Conservation (phyloP, 2,113 vertebrate genomes). For the Urocolius indicus region DNA sequence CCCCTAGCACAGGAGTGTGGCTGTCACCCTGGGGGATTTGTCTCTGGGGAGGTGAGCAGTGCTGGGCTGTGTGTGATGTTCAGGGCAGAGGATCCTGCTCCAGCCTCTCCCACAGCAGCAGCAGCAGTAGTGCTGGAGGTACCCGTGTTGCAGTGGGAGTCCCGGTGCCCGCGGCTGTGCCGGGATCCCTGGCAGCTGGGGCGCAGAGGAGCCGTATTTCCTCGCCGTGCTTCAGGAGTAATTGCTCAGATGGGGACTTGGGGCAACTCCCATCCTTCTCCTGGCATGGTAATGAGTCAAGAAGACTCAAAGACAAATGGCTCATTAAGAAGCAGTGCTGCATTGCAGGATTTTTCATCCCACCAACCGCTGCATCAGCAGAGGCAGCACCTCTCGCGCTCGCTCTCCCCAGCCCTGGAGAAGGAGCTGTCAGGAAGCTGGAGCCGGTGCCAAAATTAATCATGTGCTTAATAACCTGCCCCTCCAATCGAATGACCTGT, state of each 20-base stretch:
- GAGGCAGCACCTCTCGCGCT: slow-evolving; percentile 60
- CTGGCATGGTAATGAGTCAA: slow-evolving; percentile 76
- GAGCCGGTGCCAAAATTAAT: slow-evolving; percentile 65
- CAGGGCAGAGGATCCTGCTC: not conserved
- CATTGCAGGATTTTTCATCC: slow-evolving; percentile 77
- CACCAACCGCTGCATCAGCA: slow-evolving; percentile 76
- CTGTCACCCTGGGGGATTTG: fast-evolving
- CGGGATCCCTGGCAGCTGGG: slow-evolving; percentile 60
- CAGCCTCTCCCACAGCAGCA: no score
- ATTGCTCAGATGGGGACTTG: slow-evolving; percentile 62
- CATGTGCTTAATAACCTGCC: slow-evolving; percentile 56
- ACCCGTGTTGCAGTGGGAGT: not conserved
- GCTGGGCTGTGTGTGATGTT: not conserved
- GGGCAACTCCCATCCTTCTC: slow-evolving; percentile 67
- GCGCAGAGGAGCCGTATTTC: not conserved
- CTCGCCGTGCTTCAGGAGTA: slow-evolving; percentile 49
- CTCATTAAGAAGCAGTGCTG: slow-evolving; percentile 81
- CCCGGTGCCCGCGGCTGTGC: not conserved
- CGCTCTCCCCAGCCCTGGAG: slow-evolving; percentile 48
- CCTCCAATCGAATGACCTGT: not conserved
- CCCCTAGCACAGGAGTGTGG: fast-evolving
- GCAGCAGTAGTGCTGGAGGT: no score
- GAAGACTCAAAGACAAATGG: slow-evolving; percentile 77
- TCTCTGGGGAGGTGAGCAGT: not conserved
- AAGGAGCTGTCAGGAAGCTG: slow-evolving; percentile 62